Evolutionary conservation across 2,113 vertebrate species (phyloP), one percentile per base, ranked within the genome.

Genomic region (Oncorhynchus keta): DNA sequence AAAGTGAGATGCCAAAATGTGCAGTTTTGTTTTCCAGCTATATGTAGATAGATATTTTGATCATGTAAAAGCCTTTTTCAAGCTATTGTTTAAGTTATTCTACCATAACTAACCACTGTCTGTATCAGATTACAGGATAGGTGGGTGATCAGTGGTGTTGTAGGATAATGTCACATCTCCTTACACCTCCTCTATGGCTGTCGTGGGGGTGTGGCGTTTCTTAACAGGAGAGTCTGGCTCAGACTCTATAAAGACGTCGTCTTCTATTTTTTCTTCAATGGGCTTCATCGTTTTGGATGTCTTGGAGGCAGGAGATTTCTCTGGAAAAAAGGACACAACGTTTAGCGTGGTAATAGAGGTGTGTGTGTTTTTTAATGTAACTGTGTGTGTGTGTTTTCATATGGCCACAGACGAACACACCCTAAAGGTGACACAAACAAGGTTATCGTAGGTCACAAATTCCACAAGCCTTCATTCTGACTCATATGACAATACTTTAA

Each of bases 201-300:
- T 68, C 45, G n/a, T 61, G 48, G 75, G 92, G 70, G 81, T 74
- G 77, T 86, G 75, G 3, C 82, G 68, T 64, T 80, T 78, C 66
- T 84, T 79, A 5, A 80, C 85, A 73, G 88, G 76, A 74, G 91
- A 88, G 0, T 67, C 65, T 30, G 68, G 3, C 20, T 82, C 35
- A 0, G 88, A 88, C 79, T 95, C 93, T 78, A 95, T 95, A 84
- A 96, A 94, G 0, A 24, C 68, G 22, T 96, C 94, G 26, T 95
- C 94, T 78, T 96, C 95, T 5, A 91, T 90, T 0, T 81, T 91
- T 90, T 96, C 95, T 79, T 94, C 93, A 76, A 96, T 95, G 0
- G 95, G 94, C 72, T 94, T 95, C 95, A 96, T 96, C 88, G 94
- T 95, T 9, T 86, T 69, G 0, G 95, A 95, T 28, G 89, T 84